Evolutionary conservation across 2,113 vertebrate species (phyloP).

Genomic region (Engystomops pustulosus): DNA sequence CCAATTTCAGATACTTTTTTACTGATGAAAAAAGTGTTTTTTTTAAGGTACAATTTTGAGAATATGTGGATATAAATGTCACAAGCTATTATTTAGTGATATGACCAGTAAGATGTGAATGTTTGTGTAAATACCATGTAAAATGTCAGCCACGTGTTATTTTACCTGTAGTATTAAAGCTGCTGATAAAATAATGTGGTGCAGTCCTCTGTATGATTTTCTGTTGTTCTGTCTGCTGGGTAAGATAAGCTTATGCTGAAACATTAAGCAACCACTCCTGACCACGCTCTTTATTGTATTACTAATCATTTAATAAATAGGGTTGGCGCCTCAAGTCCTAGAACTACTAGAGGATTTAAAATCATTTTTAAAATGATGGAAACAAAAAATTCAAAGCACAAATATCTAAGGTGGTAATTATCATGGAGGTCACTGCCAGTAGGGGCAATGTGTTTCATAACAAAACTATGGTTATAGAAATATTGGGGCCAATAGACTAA

Average conservation of each 20-base stretch:
- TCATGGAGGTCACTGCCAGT: neutral
- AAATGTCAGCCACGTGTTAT: neutral
- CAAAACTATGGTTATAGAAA: neutral
- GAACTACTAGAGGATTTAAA: neutral
- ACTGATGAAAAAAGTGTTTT: too few species aligned
- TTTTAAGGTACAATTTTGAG: neutral
- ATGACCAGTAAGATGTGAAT: neutral
- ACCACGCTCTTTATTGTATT: conserved; percentile 18
- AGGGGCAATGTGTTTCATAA: neutral
- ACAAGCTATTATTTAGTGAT: neutral
- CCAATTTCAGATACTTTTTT: too few species aligned
- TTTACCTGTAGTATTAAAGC: neutral
- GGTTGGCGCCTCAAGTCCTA: too few species aligned
- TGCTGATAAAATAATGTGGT: neutral
- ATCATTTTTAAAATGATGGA: neutral
- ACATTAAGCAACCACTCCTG: conserved; percentile 15
- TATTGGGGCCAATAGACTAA: too few species aligned
- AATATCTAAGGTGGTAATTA: conserved; percentile 1
- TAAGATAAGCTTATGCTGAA: conserved; percentile 7
- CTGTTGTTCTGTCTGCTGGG: neutral
- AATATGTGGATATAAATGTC: neutral
- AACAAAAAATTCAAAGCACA: conserved; percentile 12
- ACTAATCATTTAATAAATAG: conserved; percentile 41
- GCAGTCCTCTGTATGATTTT: neutral
- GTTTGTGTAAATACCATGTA: neutral